Base-by-base conservation (phyloP, 2,888 invertebrate species). In the Chelonus formosanus region DNA sequence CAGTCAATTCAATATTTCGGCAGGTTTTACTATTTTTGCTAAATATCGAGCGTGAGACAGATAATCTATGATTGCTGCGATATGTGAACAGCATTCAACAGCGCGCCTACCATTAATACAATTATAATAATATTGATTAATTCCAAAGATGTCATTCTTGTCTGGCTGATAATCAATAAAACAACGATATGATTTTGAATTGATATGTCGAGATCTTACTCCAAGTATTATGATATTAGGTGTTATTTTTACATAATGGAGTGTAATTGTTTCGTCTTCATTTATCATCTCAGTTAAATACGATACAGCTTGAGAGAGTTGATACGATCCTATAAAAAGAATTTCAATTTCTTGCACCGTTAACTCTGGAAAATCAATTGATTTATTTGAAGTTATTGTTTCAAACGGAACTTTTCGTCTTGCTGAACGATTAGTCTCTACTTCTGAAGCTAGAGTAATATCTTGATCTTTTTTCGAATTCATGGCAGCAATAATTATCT, bases 241-340 rank as follows among this genome's bases (percentile, higher is more conserved):
- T 35, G 71, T 10, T 4, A 67, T 67, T 69, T 65, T 73, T 3
- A 73, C 61, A 55, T 60, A 74, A 47, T 65, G 40, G 32, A 72
- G 10, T 56, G 54, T 62, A 5, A 73, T 59, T 55, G 60, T 59
- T 36, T 63, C 69, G 56, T 68, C 56, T 34, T 68, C 68, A 62
- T 73, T 65, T 31, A 70, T 56, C 67, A 73, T 67, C 67, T 71
- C 73, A 5, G 73, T 70, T 8, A 73, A 69, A 47, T 74, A 73
- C 4, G 63, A 72, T 8, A 75, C 63, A 10, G 71, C 67, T 64
- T 73, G 70, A 3, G 65, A 65, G 8, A 72, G 52, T 43, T 65
- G 55, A 48, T 61, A 66, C 0, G 61, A 48, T 8, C 66, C 66
- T 3, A 47, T 62, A 34, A 50, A 56, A 7, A 56, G 48, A 50